phyloP scores from a whole-genome alignment of 2,113 vertebrate genomes.

The Oncorhynchus keta region DNA sequence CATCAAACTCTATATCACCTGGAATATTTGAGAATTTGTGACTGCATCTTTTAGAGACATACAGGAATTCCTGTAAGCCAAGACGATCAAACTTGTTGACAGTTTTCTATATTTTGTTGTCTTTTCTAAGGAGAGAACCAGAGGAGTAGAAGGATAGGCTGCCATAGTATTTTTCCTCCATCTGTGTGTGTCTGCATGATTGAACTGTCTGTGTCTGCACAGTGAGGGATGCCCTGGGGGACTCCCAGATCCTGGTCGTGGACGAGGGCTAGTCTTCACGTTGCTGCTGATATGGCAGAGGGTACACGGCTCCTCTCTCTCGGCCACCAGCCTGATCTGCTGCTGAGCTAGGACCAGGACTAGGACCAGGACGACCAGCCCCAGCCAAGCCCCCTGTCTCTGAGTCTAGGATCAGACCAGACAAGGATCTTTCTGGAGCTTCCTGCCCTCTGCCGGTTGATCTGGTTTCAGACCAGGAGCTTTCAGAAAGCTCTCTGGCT shows the following conservation, averaged over 20 bases:
- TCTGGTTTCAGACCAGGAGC: not conserved
- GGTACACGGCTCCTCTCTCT: conserved; percentile 66
- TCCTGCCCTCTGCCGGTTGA: not conserved
- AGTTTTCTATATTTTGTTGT: not conserved
- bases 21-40: not conserved
- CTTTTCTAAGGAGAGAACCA: not conserved
- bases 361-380: conserved; percentile 2
- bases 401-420: too few species aligned
- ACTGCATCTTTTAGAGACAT: not conserved
- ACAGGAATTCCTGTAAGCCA: not conserved
- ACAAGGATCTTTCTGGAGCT: too few species aligned
- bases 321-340: conserved; percentile 55
- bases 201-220: conserved; percentile 3
- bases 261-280: not conserved
- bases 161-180: not conserved
- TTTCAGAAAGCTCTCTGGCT: conserved; percentile 39
- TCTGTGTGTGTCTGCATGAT: not conserved
- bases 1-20: not conserved
- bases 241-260: not conserved
- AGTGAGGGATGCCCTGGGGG: conserved; percentile 16
- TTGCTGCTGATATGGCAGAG: conserved; percentile 56
- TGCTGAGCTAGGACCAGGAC: not conserved
- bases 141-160: not conserved
- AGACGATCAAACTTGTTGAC: conserved; percentile 1
- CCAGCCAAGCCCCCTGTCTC: not conserved